Evolutionary conservation across 2,113 vertebrate genomes (phyloP).

Genomic region (Tetrao urogallus): DNA sequence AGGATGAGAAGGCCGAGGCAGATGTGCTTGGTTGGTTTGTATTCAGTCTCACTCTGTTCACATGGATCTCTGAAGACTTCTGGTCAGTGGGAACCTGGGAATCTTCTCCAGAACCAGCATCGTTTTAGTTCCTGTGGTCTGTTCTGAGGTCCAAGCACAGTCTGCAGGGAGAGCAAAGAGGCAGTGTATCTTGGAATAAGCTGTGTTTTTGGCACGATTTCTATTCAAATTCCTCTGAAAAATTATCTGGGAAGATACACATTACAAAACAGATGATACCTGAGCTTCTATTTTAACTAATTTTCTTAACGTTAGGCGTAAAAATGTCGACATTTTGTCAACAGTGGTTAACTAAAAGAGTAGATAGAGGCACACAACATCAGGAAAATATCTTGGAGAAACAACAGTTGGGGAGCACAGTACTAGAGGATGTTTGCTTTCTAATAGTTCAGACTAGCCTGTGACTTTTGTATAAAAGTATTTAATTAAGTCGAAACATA

Average conservation of each 20-base stretch:
- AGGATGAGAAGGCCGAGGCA: not conserved
- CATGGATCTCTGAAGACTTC: not conserved
- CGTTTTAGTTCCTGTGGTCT: fast-evolving
- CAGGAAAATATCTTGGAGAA: not conserved
- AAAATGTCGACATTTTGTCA: not conserved
- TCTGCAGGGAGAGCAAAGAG: not conserved
- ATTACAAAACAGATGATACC: not conserved
- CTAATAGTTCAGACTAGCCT: not conserved
- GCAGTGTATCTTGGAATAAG: not conserved
- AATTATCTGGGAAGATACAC: not conserved
- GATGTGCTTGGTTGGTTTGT: not conserved
- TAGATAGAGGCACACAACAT: not conserved
- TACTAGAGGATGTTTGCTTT: not conserved
- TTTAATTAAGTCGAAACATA: not conserved
- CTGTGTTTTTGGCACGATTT: not conserved
- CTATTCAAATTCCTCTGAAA: not conserved
- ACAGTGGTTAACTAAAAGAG: not conserved
- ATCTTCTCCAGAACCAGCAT: not conserved
- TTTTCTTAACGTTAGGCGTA: not conserved
- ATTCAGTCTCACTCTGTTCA: not conserved
- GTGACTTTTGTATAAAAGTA: not conserved
- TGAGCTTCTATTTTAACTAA: not conserved
- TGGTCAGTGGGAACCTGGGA: no score
- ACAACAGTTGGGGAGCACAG: fast-evolving
- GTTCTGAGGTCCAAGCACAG: not conserved